Conservation (phyloP, 2,797 vertebrate species). For the Sparus aurata region DNA sequence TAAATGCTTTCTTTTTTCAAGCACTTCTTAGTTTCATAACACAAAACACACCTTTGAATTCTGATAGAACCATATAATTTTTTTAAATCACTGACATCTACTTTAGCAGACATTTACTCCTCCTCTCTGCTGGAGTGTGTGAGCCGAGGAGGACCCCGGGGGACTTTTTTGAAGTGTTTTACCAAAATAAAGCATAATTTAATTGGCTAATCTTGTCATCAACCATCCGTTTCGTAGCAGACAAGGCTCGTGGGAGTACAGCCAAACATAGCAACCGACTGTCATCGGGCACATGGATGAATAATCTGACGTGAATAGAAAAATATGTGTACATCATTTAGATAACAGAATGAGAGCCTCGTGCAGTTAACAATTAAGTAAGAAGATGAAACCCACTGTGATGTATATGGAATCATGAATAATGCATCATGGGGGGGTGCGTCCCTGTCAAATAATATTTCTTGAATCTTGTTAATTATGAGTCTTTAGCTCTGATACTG, state of each 20-base stretch:
- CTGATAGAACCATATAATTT: too few relatives aligned
- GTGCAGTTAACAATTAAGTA: slow-evolving; percentile 29
- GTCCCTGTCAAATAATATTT: slow-evolving; percentile 1
- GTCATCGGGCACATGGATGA: slow-evolving; percentile 40
- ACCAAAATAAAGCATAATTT: slow-evolving; percentile 15
- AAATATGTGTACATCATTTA: slow-evolving; percentile 9
- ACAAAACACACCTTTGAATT: too few relatives aligned
- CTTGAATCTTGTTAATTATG: slow-evolving; percentile 20
- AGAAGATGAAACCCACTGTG: slow-evolving; percentile 30
- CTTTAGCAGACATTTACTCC: slow-evolving; percentile 2
- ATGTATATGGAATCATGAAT: slow-evolving; percentile 34
- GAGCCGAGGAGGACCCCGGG: background rate
- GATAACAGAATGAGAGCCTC: slow-evolving; percentile 15
- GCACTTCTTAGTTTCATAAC: too few relatives aligned
- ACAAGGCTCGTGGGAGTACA: slow-evolving; percentile 23
- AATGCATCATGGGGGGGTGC: slow-evolving; percentile 16
- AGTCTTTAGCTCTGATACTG: background rate
- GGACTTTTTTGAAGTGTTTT: slow-evolving; percentile 4
- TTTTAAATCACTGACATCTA: background rate
- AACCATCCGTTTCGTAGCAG: slow-evolving; percentile 25
- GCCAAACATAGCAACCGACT: slow-evolving; percentile 22
- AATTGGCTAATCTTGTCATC: slow-evolving; percentile 13
- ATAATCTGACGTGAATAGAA: slow-evolving; percentile 38
- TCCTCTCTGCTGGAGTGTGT: background rate
- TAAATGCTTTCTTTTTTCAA: background rate